phyloP scores from a whole-genome alignment of 2,797 vertebrate species.

The Petrocephalus sullivani region DNA sequence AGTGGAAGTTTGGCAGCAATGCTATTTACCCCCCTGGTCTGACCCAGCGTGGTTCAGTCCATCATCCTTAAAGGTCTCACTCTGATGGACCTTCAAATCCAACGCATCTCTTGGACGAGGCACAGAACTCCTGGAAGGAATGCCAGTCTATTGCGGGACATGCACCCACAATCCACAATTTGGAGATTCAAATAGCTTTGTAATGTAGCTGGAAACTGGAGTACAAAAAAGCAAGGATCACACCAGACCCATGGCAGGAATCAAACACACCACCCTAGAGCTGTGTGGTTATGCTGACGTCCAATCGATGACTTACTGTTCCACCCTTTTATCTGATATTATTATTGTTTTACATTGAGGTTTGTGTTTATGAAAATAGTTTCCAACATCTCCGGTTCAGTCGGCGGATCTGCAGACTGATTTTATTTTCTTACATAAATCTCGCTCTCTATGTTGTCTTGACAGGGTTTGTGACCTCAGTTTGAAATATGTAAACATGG shows the following conservation, averaged over 20 bases:
- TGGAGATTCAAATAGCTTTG: background rate
- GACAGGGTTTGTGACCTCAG: background rate
- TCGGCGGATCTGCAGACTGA: background rate
- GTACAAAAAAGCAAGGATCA: background rate
- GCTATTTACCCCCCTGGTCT: background rate
- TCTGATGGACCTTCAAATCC: background rate
- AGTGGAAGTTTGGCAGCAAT: background rate
- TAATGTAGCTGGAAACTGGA: background rate
- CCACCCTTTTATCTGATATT: background rate
- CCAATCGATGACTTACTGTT: background rate
- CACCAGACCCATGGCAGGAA: background rate
- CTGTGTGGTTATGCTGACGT: background rate
- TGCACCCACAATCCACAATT: background rate
- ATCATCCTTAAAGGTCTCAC: background rate
- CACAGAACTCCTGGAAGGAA: background rate
- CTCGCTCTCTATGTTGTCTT: background rate
- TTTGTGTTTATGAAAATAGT: background rate
- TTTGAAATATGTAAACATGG: constrained; percentile 6
- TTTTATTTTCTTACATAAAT: background rate
- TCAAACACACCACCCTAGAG: background rate
- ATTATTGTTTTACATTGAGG: background rate
- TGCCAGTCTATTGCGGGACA: background rate
- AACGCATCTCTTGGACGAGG: background rate
- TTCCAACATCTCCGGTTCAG: background rate
- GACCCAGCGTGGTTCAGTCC: background rate